phyloP scores from a whole-genome alignment of 2,797 vertebrate species.

The Threskiornis aethiopicus region DNA sequence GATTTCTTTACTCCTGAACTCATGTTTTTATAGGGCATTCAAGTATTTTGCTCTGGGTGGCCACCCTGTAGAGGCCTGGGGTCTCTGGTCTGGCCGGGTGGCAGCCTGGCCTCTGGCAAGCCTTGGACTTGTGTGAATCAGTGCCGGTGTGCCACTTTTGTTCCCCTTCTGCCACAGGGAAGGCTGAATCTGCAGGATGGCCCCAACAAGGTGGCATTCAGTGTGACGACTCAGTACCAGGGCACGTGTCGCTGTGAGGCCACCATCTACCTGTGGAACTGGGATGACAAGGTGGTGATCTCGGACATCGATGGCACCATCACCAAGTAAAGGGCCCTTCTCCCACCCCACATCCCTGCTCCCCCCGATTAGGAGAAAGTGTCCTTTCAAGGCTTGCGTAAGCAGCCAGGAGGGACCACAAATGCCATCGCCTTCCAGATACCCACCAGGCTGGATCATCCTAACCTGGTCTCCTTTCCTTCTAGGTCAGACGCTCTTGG shows the following conservation, averaged over 20 bases:
- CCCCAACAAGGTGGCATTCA: constrained; percentile 90
- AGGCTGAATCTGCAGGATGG: constrained; percentile 89
- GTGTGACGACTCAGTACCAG: constrained; percentile 95
- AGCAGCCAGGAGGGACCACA: neutral
- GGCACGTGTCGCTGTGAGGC: constrained; percentile 94
- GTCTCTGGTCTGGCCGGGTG: neutral
- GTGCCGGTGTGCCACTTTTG: neutral
- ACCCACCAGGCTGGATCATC: neutral
- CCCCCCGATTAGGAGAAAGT: accelerated
- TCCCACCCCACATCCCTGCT: neutral
- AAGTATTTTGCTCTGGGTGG: neutral
- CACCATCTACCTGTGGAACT: constrained; percentile 95
- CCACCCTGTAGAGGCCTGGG: neutral
- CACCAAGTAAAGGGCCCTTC: constrained; percentile 83
- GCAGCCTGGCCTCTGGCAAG: neutral
- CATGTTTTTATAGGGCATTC: neutral
- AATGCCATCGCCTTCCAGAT: accelerated
- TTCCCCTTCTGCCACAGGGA: constrained; percentile 70
- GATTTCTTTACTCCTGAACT: neutral
- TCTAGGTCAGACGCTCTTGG: constrained; percentile 92
- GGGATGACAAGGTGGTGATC: constrained; percentile 91
- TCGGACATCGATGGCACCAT: constrained; percentile 98
- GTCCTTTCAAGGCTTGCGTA: neutral
- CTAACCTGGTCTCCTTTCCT: neutral
- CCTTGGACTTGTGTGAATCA: neutral